Evolutionary conservation across 1,140 invertebrate species (phyloP), one percentile per base, ranked within the genome.

Genomic region (Tribolium madens): DNA sequence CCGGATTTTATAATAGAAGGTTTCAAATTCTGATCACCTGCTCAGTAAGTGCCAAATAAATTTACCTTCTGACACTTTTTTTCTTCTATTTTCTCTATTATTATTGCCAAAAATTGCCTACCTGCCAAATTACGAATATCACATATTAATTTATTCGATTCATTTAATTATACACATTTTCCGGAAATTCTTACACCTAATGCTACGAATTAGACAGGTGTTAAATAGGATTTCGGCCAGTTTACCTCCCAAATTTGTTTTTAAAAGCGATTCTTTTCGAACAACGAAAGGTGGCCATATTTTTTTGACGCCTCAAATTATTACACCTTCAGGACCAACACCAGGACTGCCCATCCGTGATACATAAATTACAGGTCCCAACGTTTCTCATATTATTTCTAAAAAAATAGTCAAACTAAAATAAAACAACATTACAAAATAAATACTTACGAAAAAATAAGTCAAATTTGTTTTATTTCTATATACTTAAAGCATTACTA

Each of bases 161-260:
- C 9, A 47, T 71, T 71, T 71, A 71, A 71, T 71, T 48, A 71
- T 50, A 50, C 50, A 72, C 46, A 72, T 48, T 72, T 72, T 72
- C 50, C 50, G 47, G 21, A 48, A 71, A 72, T 72, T 52, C 70
- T 72, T 52, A 72, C 70, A 72, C 70, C 70, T 72, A 72, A 72
- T 72, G 46, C 31, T 47, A 72, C 50, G 70, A 72, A 72, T 72
- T 72, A 72, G 70, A 72, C 70, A 72, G 70, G 70, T 72, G 70
- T 52, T 72, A 72, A 71, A 72, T 72, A 14, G 70, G 46, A 21
- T 33, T 33, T 52, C 31, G 70, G 21, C 50, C 18, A 50, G 17
- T 72, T 72, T 48, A 72, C 57, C 21, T 64, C 12, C 21, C 57
- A 64, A 64, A 64, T 64, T 64, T 64, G 57, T 64, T 64, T 64